Conservation (phyloP, 2,113 vertebrate species). For the Pungitius pungitius region DNA sequence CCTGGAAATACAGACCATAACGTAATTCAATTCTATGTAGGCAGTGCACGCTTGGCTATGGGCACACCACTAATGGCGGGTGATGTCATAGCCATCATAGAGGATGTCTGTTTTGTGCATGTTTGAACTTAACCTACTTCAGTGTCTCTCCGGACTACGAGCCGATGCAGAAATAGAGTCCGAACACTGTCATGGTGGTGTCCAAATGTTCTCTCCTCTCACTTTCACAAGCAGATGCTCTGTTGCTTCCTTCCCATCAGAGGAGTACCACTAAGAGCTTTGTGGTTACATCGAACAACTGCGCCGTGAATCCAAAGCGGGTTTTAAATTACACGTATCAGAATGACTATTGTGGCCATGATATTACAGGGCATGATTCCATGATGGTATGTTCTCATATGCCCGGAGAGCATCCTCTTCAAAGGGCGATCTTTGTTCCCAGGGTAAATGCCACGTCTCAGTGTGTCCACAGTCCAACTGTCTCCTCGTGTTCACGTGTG, state of each 20-base stretch:
- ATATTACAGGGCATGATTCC: conserved; percentile 2
- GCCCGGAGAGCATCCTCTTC: conserved; percentile 13
- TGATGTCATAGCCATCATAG: conserved; percentile 62
- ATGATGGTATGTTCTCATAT: conserved; percentile 28
- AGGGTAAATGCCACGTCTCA: conserved; percentile 64
- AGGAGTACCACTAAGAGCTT: conserved; percentile 1
- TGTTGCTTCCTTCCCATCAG: conserved; percentile 22
- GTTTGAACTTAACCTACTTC: conserved; percentile 52
- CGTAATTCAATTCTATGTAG: conserved; percentile 55
- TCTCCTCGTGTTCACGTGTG: neutral
- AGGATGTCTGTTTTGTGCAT: conserved; percentile 18
- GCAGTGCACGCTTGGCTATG: conserved; percentile 46
- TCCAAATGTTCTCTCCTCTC: conserved; percentile 19
- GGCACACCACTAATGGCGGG: conserved; percentile 61
- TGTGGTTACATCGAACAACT: conserved; percentile 17
- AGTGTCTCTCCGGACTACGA: conserved; percentile 36
- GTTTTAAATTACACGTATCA: conserved; percentile 31
- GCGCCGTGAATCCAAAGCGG: conserved; percentile 6
- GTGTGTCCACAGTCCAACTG: conserved; percentile 24
- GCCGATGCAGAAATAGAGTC: conserved; percentile 45
- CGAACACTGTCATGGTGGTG: conserved; percentile 27
- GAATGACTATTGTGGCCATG: conserved; percentile 23
- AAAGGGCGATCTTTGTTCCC: conserved; percentile 31
- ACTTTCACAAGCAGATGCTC: conserved; percentile 24
- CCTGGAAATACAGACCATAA: conserved; percentile 32